A percentile compares a stretch with the other conserved stretches of the same genome.
Evolutionary conservation across 2,888 invertebrate genomes (phyloP).

Genomic region (Uloborus plumipes): DNA sequence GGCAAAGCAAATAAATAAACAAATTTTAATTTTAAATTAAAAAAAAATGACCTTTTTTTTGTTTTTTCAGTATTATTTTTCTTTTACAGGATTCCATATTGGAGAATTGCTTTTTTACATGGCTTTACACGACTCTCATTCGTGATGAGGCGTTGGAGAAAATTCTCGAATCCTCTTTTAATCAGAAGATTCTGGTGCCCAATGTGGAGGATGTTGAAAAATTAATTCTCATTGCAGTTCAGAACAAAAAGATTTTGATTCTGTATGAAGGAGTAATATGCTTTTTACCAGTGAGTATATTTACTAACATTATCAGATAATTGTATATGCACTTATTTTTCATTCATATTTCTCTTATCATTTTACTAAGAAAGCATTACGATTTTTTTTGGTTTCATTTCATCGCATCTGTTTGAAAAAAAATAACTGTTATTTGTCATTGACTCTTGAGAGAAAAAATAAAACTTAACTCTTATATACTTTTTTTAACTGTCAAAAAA

Average conservation of each 20-base stretch:
- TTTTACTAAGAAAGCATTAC: too few species aligned
- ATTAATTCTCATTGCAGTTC: slow-evolving; percentile 30
- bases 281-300: slow-evolving; percentile 50
- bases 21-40: too few species aligned
- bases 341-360: not conserved
- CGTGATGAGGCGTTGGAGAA: slow-evolving; percentile 14
- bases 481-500: too few species aligned
- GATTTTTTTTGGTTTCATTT: too few species aligned
- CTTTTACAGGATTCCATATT: slow-evolving; percentile 35
- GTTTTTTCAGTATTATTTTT: not conserved
- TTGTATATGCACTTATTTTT: not conserved
- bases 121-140: slow-evolving; percentile 34
- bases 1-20: too few species aligned
- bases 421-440: too few species aligned
- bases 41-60: not conserved
- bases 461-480: too few species aligned
- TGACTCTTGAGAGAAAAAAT: too few species aligned
- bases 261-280: slow-evolving; percentile 43
- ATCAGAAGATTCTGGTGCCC: not conserved
- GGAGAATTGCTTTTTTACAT: slow-evolving; percentile 43
- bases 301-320: not conserved
- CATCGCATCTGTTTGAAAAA: too few species aligned
- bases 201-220: slow-evolving; percentile 48
- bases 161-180: slow-evolving; percentile 12
- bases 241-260: slow-evolving; percentile 35